Evolutionary conservation across 1,140 invertebrate species (phyloP).

Genomic region (Cotesia typhae): DNA sequence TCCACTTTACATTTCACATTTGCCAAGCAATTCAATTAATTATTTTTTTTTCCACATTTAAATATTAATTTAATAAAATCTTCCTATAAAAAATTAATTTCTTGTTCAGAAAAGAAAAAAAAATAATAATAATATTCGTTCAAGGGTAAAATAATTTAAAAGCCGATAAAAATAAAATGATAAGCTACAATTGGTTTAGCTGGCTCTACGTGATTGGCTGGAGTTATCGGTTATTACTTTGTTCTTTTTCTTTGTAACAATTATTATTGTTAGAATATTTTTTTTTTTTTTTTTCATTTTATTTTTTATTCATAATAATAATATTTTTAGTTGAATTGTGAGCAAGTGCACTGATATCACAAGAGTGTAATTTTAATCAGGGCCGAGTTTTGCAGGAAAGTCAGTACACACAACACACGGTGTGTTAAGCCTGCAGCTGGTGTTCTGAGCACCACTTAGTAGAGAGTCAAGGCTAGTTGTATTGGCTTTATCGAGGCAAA

Average conservation of each 20-base stretch:
- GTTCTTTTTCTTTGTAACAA: not conserved
- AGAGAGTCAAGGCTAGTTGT: slow-evolving; percentile 60
- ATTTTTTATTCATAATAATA: not conserved
- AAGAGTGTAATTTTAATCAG: not conserved
- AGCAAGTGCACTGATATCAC: not conserved
- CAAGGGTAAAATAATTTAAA: slow-evolving; percentile 1
- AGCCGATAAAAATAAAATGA: not conserved
- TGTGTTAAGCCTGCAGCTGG: no score
- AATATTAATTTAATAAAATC: no score
- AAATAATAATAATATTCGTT: not conserved
- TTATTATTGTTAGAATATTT: not conserved
- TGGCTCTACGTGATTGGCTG: not conserved
- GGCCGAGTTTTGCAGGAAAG: slow-evolving; percentile 56
- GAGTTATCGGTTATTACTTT: slow-evolving; percentile 1
- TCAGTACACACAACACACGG: slow-evolving; percentile 48
- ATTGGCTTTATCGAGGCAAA: slow-evolving; percentile 43
- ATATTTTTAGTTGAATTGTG: not conserved
- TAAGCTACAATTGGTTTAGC: no score
- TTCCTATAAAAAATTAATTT: no score
- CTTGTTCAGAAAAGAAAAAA: no score
- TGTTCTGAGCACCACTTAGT: slow-evolving; percentile 5
- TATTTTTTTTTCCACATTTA: no score
- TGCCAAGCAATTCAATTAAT: no score
- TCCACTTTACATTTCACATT: not conserved
- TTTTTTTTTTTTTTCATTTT: not conserved